Evolutionary conservation across 2,113 vertebrate species (phyloP).

Genomic region (Cottus gobio): DNA sequence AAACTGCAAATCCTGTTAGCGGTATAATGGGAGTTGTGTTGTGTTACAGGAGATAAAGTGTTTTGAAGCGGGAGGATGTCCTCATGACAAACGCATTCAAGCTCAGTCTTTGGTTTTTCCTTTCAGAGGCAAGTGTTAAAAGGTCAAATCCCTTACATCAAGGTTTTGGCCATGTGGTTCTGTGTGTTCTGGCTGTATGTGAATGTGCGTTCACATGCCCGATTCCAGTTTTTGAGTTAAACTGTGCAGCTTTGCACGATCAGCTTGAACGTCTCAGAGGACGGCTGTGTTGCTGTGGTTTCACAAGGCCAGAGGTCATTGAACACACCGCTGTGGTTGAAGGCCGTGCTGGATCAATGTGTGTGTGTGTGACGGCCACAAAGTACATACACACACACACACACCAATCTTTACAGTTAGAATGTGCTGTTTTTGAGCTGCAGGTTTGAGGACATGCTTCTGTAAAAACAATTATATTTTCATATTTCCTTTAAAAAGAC

Average conservation of each 20-base stretch:
- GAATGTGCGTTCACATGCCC: too few relatives aligned
- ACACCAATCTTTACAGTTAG: not conserved
- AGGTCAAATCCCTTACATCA: not conserved
- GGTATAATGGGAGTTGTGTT: slow-evolving; percentile 3
- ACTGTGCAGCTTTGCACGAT: not conserved
- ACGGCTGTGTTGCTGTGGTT: not conserved
- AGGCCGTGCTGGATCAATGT: not conserved
- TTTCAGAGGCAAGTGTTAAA: not conserved
- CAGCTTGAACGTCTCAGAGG: slow-evolving; percentile 1
- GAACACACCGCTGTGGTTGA: slow-evolving; percentile 10
- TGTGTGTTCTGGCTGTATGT: not conserved
- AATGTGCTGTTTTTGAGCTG: not conserved
- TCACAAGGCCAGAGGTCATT: not conserved
- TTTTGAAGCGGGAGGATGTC: not conserved
- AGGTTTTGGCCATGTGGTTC: not conserved
- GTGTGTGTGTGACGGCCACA: not conserved
- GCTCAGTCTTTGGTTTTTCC: not conserved
- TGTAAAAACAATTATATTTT: not conserved
- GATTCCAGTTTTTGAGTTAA: not conserved
- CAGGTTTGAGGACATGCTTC: not conserved
- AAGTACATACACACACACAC: not conserved
- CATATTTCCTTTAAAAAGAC: not conserved
- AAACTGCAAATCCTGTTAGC: slow-evolving; percentile 15
- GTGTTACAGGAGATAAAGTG: not conserved
- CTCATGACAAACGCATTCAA: not conserved